Conservation (phyloP, 2,797 vertebrate species). For the Schizopygopsis pylzovi region DNA sequence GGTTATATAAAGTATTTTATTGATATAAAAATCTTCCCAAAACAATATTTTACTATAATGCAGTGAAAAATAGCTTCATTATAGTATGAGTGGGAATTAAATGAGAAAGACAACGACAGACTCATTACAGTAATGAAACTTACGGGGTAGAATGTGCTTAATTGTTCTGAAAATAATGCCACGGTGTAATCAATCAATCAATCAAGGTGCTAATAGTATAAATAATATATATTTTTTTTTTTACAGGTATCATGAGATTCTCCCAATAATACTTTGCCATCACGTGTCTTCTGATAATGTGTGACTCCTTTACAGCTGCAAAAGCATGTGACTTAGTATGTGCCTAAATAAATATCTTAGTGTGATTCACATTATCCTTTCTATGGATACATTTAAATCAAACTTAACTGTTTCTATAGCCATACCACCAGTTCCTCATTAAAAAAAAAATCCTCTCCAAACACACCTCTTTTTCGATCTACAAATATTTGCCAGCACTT, state of each 20-base stretch:
- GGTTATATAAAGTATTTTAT: background rate
- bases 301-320: background rate
- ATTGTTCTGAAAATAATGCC: background rate
- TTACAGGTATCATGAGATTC: background rate
- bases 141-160: background rate
- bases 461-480: background rate
- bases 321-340: background rate
- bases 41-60: background rate
- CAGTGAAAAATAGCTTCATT: background rate
- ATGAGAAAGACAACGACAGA: background rate
- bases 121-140: background rate
- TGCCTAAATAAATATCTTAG: constrained; percentile 3
- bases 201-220: background rate
- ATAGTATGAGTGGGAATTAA: background rate
- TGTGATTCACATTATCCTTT: background rate
- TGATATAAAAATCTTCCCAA: background rate
- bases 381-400: background rate
- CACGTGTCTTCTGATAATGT: background rate
- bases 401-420: background rate
- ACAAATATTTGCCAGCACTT: constrained; percentile 12
- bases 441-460: background rate
- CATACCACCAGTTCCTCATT: constrained; percentile 18
- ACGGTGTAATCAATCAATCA: background rate
- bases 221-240: background rate
- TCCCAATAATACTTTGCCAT: background rate